Percentiles rank a stretch among this genome's conserved stretches.
phyloP scores from a whole-genome alignment of 2,888 invertebrate species.

The Luffia ferchaultella region DNA sequence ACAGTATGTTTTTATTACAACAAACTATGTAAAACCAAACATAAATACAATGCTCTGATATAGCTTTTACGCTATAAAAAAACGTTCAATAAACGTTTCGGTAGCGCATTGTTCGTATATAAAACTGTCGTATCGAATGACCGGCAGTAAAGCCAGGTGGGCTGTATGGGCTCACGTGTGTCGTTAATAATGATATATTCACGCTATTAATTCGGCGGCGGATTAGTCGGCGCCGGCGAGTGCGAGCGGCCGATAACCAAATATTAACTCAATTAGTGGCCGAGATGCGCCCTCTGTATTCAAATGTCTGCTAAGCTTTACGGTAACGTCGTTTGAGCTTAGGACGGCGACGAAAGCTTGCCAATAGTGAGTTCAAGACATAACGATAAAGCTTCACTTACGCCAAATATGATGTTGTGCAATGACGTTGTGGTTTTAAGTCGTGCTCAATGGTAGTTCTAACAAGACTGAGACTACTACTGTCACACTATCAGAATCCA shows the following conservation, averaged over 20 bases:
- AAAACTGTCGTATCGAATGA: background rate
- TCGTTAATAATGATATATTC: constrained; percentile 65
- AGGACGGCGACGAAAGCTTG: background rate
- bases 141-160: background rate
- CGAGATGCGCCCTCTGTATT: constrained; percentile 4
- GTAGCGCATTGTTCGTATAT: background rate
- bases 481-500: no score
- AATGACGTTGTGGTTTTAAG: no score
- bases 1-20: no score
- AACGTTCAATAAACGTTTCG: background rate
- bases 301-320: constrained; percentile 4
- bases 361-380: no score
- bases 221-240: constrained; percentile 46
- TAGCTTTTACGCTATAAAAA: no score
- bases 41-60: no score
- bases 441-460: no score
- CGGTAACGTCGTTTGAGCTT: background rate
- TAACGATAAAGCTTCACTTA: no score
- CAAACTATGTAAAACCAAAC: no score
- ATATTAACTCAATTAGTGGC: constrained; percentile 65
- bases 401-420: no score
- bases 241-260: constrained; percentile 63
- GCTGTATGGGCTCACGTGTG: constrained; percentile 32
- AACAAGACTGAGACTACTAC: no score
- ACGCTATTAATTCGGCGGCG: constrained; percentile 54